Base-by-base conservation (phyloP, 2,888 invertebrate genomes). In the Dinocampus coccinellae region DNA sequence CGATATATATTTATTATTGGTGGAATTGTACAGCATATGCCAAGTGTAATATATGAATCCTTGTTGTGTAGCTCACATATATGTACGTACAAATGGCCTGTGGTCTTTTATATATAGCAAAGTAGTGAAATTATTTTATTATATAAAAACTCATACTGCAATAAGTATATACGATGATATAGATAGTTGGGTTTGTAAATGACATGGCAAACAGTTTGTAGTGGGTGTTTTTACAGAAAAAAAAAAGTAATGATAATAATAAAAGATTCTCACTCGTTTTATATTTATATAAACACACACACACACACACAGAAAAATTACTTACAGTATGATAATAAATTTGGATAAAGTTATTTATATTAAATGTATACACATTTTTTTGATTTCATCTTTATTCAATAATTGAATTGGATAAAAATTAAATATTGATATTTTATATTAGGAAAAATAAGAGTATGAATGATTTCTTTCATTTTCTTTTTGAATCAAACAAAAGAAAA, bases 181-280 rank as follows among this genome's bases (percentile, higher is more conserved):
- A n/a, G 47, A 16, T 47, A 16, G 47, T 47, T 47, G 47, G 6
- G 16, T 47, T 20, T 47, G 47, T 53, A 22, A 47, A 55, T 53
- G 53, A 65, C 65, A 53, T 33, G 34, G 16, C 3, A 7, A 26
- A n/a, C 61, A 55, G 72, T 67, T 66, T 72, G 75, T 62, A 69
- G 74, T 74, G 75, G 78, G 78, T 73, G 79, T 77, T 70, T 69
- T 74, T 73, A 72, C n/a, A n/a, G n/a, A n/a, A n/a, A n/a, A n/a
- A n/a, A n/a, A n/a, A n/a, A n/a, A n/a, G n/a, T n/a, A n/a, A n/a
- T n/a, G n/a, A n/a, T n/a, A n/a, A n/a, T n/a, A n/a, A n/a, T n/a
- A 73, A 75, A 76, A 78, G 73, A 70, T 79, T 78, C 77, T 75
- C 77, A 20, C 20, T 73, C 75, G 52, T n/a, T n/a, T n/a, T n/a